A percentile compares a stretch with the other conserved stretches of the same genome.
Evolutionary conservation across 2,113 vertebrate species (phyloP).

Genomic region (Eleginops maclovinus): DNA sequence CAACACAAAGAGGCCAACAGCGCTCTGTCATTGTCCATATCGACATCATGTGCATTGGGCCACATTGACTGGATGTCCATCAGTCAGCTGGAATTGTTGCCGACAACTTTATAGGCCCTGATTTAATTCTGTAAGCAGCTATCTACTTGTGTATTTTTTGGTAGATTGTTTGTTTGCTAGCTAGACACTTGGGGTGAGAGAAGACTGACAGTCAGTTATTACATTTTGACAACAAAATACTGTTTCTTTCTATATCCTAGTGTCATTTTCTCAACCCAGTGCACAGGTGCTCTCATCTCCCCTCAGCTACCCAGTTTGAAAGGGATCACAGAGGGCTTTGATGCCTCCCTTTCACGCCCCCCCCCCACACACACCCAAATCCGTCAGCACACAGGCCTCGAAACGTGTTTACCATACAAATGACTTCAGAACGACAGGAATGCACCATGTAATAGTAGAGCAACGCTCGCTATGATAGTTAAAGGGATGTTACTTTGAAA

Average conservation of each 20-base stretch:
- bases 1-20: constrained; percentile 59
- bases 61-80: constrained; percentile 45
- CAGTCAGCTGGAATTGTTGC: constrained; percentile 64
- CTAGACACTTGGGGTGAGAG: not conserved
- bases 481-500: constrained; percentile 19
- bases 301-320: constrained; percentile 61
- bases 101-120: constrained; percentile 42
- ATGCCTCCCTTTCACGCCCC: constrained; percentile 45
- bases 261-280: constrained; percentile 42
- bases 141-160: not conserved
- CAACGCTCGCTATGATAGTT: constrained; percentile 25
- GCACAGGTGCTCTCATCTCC: constrained; percentile 66
- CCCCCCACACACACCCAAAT: constrained; percentile 23
- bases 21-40: constrained; percentile 58
- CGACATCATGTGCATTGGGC: constrained; percentile 48
- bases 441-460: constrained; percentile 64
- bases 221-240: not conserved
- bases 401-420: constrained; percentile 79
- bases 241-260: constrained; percentile 30
- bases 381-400: constrained; percentile 39
- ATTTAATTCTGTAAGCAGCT: constrained; percentile 22
- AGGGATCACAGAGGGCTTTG: constrained; percentile 76
- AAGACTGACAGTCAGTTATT: not conserved
- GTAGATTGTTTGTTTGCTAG: constrained; percentile 5
- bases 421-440: constrained; percentile 77